Conservation (phyloP, 1,140 invertebrate genomes). For the Octopus sinensis region DNA sequence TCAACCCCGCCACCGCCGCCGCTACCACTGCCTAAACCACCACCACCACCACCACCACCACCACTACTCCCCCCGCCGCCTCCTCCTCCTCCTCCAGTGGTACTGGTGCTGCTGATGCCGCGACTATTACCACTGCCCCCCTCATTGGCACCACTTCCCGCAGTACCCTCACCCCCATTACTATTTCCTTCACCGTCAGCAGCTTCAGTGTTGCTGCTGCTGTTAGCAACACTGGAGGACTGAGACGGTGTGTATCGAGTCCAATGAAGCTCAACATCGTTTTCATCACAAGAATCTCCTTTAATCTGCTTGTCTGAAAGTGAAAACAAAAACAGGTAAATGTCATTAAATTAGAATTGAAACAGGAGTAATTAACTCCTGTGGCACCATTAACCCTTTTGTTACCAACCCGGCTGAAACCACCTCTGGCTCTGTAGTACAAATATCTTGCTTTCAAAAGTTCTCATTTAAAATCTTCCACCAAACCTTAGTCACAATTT, state of each 20-base stretch:
- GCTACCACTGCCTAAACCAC: background rate
- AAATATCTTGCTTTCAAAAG: too few relatives aligned
- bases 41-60: background rate
- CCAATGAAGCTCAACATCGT: slow-evolving; percentile 78
- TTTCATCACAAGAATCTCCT: slow-evolving; percentile 47
- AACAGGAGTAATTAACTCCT: too few relatives aligned
- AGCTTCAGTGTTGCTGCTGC: background rate
- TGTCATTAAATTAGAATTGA: too few relatives aligned
- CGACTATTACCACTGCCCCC: background rate
- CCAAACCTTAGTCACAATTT: too few relatives aligned
- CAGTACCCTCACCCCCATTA: background rate
- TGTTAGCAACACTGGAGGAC: slow-evolving; percentile 20
- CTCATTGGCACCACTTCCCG: background rate
- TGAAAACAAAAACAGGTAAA: too few relatives aligned
- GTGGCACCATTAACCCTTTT: too few relatives aligned
- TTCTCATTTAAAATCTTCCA: too few relatives aligned
- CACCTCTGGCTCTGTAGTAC: too few relatives aligned
- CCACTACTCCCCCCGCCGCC: background rate
- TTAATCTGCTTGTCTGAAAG: slow-evolving; percentile 7
- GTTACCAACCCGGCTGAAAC: too few relatives aligned
- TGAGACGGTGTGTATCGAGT: slow-evolving; percentile 52
- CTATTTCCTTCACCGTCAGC: background rate
- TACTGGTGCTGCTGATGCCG: background rate
- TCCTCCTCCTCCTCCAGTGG: background rate
- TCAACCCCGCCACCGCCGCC: slow-evolving; percentile 11